Evolutionary conservation across 2,888 invertebrate genomes (phyloP).

Genomic region (Mythimna loreyi): DNA sequence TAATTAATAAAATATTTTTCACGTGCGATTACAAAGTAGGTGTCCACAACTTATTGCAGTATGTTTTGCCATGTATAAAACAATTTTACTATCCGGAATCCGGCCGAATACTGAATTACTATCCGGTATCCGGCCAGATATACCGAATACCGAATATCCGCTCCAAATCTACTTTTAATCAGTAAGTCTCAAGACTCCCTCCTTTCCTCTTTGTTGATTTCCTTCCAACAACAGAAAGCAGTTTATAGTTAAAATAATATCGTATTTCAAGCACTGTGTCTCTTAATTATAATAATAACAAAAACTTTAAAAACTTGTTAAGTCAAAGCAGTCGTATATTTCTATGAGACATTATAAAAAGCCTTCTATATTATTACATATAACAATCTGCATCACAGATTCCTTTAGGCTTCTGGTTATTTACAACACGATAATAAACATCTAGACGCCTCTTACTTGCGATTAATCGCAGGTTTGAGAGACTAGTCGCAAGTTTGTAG

Average conservation of each 20-base stretch:
- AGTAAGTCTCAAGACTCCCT: too few species aligned
- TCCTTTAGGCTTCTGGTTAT: slow-evolving; percentile 49
- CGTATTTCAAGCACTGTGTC: background rate
- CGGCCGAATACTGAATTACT: too few species aligned
- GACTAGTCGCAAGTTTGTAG: slow-evolving; percentile 36
- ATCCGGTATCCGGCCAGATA: too few species aligned
- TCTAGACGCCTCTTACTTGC: slow-evolving; percentile 35
- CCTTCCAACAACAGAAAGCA: too few species aligned
- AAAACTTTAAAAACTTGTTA: background rate
- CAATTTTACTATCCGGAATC: too few species aligned
- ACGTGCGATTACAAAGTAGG: too few species aligned
- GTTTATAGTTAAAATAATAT: background rate
- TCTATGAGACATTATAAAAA: slow-evolving; percentile 31
- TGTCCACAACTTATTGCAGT: too few species aligned
- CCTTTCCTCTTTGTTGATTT: too few species aligned
- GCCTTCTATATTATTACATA: slow-evolving; percentile 25
- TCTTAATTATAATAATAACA: background rate
- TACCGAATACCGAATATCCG: too few species aligned
- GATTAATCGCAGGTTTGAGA: slow-evolving; percentile 36
- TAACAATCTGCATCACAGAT: slow-evolving; percentile 58
- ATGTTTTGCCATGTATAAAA: too few species aligned
- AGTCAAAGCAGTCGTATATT: slow-evolving; percentile 29
- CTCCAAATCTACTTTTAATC: too few species aligned
- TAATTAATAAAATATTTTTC: too few species aligned
- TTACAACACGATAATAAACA: slow-evolving; percentile 43